Conservation (phyloP, 64 coral and sea anemone genomes). For the Astreopora myriophthalma region DNA sequence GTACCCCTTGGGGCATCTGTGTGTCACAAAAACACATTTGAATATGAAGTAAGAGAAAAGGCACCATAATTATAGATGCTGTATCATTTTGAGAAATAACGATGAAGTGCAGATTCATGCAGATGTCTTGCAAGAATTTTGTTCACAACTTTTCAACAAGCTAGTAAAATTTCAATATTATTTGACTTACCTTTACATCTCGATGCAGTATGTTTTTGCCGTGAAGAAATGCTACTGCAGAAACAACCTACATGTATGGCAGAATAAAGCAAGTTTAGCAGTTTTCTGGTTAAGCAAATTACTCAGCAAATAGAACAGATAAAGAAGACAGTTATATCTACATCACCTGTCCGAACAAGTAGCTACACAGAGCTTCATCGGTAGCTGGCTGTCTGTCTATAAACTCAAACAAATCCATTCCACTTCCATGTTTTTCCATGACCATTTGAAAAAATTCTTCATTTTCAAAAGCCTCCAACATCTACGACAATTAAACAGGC, state of each 20-base stretch:
- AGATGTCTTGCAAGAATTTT: too few relatives aligned
- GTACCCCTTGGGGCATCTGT: too few relatives aligned
- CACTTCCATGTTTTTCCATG: slow-evolving; percentile 98
- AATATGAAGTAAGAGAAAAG: too few relatives aligned
- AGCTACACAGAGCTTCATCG: slow-evolving; percentile 89
- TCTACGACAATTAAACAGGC: slow-evolving; percentile 44
- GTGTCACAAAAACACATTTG: too few relatives aligned
- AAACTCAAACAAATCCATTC: slow-evolving; percentile 99
- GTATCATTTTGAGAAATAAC: too few relatives aligned
- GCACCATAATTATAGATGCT: too few relatives aligned
- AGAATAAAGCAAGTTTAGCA: too few relatives aligned
- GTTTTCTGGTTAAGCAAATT: too few relatives aligned
- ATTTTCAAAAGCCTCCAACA: slow-evolving; percentile 98
- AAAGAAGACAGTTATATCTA: background rate
- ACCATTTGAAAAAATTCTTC: slow-evolving; percentile 97
- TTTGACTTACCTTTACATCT: slow-evolving; percentile 86
- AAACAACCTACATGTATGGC: slow-evolving; percentile 79
- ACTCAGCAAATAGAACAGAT: background rate
- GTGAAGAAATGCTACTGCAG: slow-evolving; percentile 89
- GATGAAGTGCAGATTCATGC: too few relatives aligned
- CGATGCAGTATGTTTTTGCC: slow-evolving; percentile 84
- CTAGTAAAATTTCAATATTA: too few relatives aligned
- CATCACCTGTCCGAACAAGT: slow-evolving; percentile 93
- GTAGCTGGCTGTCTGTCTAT: slow-evolving; percentile 94
- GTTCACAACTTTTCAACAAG: too few relatives aligned